phyloP scores from a whole-genome alignment of 2,113 vertebrate species.

The Zootoca vivipara region DNA sequence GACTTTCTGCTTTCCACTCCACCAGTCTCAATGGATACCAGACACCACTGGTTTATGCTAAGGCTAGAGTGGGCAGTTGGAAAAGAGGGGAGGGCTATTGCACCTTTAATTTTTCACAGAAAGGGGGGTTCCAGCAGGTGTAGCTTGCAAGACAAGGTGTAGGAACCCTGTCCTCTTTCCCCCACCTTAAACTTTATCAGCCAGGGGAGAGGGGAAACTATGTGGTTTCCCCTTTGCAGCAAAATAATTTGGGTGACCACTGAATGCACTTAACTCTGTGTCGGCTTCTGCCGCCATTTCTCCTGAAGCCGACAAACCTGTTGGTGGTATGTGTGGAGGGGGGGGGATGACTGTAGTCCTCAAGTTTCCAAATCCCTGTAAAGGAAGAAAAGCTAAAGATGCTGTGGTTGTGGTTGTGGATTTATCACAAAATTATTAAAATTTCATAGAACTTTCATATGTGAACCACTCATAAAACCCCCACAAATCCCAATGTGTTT shows the following conservation, averaged over 20 bases:
- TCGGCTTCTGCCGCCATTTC: neutral
- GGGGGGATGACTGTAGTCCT: neutral
- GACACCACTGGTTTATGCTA: too few relatives aligned
- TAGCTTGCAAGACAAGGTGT: too few relatives aligned
- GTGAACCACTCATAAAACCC: neutral
- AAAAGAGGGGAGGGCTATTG: too few relatives aligned
- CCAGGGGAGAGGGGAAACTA: neutral
- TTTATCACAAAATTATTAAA: neutral
- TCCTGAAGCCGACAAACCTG: neutral
- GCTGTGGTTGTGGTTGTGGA: neutral
- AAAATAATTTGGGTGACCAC: too few relatives aligned
- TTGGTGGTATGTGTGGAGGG: neutral
- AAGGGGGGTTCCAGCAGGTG: too few relatives aligned
- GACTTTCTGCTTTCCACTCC: too few relatives aligned
- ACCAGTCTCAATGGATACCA: too few relatives aligned
- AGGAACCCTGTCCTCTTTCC: too few relatives aligned
- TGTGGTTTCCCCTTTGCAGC: neutral
- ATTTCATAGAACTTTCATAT: neutral
- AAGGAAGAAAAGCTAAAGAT: neutral
- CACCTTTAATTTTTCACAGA: too few relatives aligned
- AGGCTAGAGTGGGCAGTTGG: too few relatives aligned
- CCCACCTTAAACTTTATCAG: too few relatives aligned
- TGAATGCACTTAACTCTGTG: neutral
- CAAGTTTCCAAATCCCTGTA: neutral
- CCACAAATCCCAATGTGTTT: slow-evolving; percentile 1